phyloP scores from a whole-genome alignment of 2,888 invertebrate genomes.

The Chrysolina haemoptera region DNA sequence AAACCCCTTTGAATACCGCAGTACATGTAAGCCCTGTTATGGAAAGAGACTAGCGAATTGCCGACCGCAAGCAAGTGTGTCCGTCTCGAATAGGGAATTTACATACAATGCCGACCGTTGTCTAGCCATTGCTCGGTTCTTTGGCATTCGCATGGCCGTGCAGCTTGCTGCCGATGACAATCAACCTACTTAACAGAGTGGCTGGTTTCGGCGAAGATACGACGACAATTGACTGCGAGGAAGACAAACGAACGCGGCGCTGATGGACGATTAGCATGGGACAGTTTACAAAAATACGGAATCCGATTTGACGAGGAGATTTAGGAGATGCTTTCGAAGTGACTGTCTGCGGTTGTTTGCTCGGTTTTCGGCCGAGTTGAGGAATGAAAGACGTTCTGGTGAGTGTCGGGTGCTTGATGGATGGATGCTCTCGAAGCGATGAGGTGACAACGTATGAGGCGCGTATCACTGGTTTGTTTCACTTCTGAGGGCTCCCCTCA shows the following conservation, averaged over 20 bases:
- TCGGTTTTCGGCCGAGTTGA: not conserved
- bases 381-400: not conserved
- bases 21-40: slow-evolving; percentile 52
- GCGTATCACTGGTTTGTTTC: not conserved
- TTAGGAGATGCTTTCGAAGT: slow-evolving; percentile 17
- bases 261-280: slow-evolving; percentile 37
- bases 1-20: slow-evolving; percentile 40
- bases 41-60: slow-evolving; percentile 48
- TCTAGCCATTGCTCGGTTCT: slow-evolving; percentile 38
- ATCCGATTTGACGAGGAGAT: slow-evolving; percentile 20
- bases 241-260: slow-evolving; percentile 24
- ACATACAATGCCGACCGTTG: slow-evolving; percentile 50
- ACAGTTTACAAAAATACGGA: slow-evolving; percentile 34
- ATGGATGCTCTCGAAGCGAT: not conserved
- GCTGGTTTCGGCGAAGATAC: slow-evolving; percentile 31
- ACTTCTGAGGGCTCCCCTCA: too few species aligned
- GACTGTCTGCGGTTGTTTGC: not conserved
- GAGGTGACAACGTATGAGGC: not conserved
- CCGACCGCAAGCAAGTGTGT: slow-evolving; percentile 28
- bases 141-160: slow-evolving; percentile 27
- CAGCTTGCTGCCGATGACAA: slow-evolving; percentile 39
- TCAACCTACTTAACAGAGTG: slow-evolving; percentile 32
- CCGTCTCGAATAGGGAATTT: slow-evolving; percentile 44
- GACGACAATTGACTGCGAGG: slow-evolving; percentile 34
- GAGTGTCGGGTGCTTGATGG: not conserved